These are phyloP conservation scores for Triplophysa bombifrons DNA, from an alignment of 2,797 vertebrate genomes.

Conservation along the genomic window DNA sequence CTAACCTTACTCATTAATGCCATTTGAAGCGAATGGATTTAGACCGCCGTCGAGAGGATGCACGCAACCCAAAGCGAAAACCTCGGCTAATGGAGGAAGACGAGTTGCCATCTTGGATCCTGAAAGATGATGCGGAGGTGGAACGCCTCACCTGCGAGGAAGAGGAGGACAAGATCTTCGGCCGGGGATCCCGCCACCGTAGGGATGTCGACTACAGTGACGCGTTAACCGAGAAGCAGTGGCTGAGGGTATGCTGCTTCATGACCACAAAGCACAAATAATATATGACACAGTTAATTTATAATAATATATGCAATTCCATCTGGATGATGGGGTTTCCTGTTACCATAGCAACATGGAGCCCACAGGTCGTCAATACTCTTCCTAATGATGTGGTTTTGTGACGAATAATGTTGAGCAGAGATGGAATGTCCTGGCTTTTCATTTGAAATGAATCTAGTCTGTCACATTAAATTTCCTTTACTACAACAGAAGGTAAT, in stretches of 20 bases:
- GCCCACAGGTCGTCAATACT: neutral
- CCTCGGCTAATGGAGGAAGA: constrained; percentile 97
- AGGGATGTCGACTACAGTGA: constrained; percentile 98
- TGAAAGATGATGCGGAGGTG: constrained; percentile 96
- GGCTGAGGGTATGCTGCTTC: constrained; percentile 86
- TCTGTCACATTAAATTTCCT: neutral
- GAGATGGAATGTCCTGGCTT: neutral
- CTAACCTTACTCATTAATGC: neutral
- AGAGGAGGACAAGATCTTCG: constrained; percentile 96
- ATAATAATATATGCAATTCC: neutral
- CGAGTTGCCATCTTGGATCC: constrained; percentile 95
- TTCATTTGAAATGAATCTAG: neutral
- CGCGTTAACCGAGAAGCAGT: constrained; percentile 95
- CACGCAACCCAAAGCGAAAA: constrained; percentile 93
- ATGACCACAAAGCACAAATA: neutral
- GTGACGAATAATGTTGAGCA: neutral
- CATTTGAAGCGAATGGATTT: constrained; percentile 91
- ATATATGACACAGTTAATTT: neutral
- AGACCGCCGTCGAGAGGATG: constrained; percentile 94
- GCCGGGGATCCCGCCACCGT: constrained; percentile 91
- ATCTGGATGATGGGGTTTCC: neutral
- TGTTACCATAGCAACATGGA: constrained; percentile 23
- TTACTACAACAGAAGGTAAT: neutral
- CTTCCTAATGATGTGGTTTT: neutral
- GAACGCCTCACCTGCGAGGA: constrained; percentile 97